Evolutionary conservation across 2,888 invertebrate species (phyloP).

Genomic region (Amblyjoppa proteus): DNA sequence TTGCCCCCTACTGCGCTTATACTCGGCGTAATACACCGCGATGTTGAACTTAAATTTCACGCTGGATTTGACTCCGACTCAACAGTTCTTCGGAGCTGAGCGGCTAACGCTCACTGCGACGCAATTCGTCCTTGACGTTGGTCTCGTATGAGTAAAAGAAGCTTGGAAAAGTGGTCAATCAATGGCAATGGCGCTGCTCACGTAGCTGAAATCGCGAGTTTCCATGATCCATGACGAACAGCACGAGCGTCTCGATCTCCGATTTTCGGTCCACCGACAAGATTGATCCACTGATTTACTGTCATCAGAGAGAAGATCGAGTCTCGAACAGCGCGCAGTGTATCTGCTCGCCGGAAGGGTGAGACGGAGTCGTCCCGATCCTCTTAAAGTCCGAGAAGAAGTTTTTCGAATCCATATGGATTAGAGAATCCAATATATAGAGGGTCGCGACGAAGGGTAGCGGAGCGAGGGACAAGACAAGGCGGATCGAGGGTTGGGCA

Average conservation of each 20-base stretch:
- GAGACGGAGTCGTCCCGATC: constrained; percentile 47
- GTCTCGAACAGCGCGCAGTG: not conserved
- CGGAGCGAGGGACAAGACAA: constrained; percentile 59
- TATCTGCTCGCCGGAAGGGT: constrained; percentile 16
- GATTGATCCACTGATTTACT: constrained; percentile 8
- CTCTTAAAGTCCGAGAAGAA: constrained; percentile 63
- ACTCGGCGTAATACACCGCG: not conserved
- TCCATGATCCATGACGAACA: not conserved
- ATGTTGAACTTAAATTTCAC: not conserved
- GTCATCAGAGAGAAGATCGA: not conserved
- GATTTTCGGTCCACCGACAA: constrained; percentile 5
- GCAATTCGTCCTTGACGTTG: no score
- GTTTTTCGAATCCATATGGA: constrained; percentile 73
- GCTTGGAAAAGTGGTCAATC: no score
- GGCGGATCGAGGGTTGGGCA: constrained; percentile 48
- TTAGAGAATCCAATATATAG: constrained; percentile 77
- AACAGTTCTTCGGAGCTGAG: not conserved
- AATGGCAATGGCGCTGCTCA: not conserved
- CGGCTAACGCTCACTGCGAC: not conserved
- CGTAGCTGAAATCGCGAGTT: not conserved
- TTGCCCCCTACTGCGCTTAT: not conserved
- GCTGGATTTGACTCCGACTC: not conserved
- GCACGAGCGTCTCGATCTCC: not conserved
- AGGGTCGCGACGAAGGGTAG: constrained; percentile 66
- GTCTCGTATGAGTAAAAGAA: no score